Evolutionary conservation across 2,797 vertebrate genomes (phyloP), one percentile per base, ranked within the genome.

Genomic region (Aplochiton taeniatus): DNA sequence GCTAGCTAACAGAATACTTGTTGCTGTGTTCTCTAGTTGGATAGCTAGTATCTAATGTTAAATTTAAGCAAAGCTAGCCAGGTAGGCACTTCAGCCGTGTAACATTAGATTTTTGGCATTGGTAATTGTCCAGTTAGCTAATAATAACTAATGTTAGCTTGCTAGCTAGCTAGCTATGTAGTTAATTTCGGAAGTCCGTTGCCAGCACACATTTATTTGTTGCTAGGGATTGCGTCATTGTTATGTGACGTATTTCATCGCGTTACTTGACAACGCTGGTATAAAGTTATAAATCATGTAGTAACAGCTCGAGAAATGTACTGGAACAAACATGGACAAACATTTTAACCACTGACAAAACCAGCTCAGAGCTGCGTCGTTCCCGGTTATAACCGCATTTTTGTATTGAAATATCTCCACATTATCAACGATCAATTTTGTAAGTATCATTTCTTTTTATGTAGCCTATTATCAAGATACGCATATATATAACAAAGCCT

Each of bases 181-280:
- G 18, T 17, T 9, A 31, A 61, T 14, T 41, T 10, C 20, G 52
- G 16, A 20, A 54, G 52, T 54, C 52, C 52, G 52, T 54, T 71
- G 54, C 55, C 63, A 65, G 45, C 8, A 31, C 52, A 42, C 53
- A 4, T 19, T 53, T 48, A 19, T 31, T 31, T 18, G 81, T 87
- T 80, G 78, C 41, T 57, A 76, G 67, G 64, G 48, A 14, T 0
- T 0, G 70, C 74, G 70, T 76, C 66, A 77, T 59, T 17, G 16
- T 4, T 13, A 61, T 10, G 17, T 12, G 59, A 57, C 8, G 0
- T 9, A 1, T 12, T 41, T 68, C 9, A 42, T 11, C 42, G 14
- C 19, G 53, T 65, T 65, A 55, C 73, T 16, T 20, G 54, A 71
- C 75, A 62, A 74, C 69, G 20, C 8, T 49, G 9, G 6, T 50